Evolutionary conservation across 1,140 invertebrate species (phyloP).

Genomic region (Arion vulgaris): DNA sequence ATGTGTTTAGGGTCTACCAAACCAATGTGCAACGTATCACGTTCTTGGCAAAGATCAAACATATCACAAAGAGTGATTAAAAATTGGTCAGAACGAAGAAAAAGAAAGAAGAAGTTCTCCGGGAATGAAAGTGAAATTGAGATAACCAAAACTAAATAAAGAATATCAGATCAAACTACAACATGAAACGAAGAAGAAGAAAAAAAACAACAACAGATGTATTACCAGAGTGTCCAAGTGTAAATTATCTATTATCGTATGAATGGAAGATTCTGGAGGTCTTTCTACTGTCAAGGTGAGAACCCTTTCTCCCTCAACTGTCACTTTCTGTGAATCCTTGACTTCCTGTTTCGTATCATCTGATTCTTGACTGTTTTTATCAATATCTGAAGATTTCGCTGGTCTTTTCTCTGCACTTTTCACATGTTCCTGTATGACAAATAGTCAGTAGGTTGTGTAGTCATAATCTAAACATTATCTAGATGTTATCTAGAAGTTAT

Average conservation of each 20-base stretch:
- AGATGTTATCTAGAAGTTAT: not conserved
- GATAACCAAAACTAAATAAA: too few relatives aligned
- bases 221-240: slow-evolving; percentile 46
- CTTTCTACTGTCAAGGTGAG: slow-evolving; percentile 80
- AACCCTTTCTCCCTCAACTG: slow-evolving; percentile 84
- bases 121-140: too few relatives aligned
- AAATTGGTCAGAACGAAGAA: too few relatives aligned
- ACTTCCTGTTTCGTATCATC: slow-evolving; percentile 41
- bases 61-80: too few relatives aligned
- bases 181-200: too few relatives aligned
- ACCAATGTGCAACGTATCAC: too few relatives aligned
- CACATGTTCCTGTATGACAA: slow-evolving; percentile 26
- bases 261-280: slow-evolving; percentile 81
- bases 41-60: too few relatives aligned
- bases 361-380: slow-evolving; percentile 46
- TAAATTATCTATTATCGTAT: slow-evolving; percentile 73
- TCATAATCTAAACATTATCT: not conserved
- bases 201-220: too few relatives aligned
- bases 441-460: not conserved
- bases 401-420: slow-evolving; percentile 42
- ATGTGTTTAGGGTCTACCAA: too few relatives aligned
- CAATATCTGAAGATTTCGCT: slow-evolving; percentile 43
- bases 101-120: too few relatives aligned
- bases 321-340: slow-evolving; percentile 64
- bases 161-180: too few relatives aligned